These are phyloP conservation scores for Cirrhinus mrigala DNA, from an alignment of 2,797 vertebrate species.

Conservation along the genomic window DNA sequence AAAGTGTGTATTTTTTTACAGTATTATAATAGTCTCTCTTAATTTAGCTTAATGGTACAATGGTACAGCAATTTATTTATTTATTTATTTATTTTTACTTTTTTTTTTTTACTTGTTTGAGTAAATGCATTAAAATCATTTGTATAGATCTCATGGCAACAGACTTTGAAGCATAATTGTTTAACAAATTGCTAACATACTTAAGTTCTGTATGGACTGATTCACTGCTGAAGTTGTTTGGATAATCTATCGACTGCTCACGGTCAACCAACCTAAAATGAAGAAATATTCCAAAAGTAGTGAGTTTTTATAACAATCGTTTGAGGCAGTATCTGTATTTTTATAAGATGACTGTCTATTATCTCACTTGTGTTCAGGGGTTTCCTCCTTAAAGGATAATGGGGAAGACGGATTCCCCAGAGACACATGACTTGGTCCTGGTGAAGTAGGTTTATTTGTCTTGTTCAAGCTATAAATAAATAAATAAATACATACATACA, in stretches of 20 bases:
- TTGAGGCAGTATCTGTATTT: not conserved
- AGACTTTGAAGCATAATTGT: not conserved
- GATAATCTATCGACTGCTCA: not conserved
- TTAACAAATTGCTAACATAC: not conserved
- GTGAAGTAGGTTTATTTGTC: not conserved
- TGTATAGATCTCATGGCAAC: not conserved
- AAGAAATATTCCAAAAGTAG: not conserved
- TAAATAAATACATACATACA: no score
- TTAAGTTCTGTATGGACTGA: not conserved
- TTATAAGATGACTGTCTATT: not conserved
- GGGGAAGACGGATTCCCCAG: not conserved
- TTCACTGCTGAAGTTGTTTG: rapidly evolving
- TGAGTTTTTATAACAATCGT: not conserved
- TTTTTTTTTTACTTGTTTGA: no score
- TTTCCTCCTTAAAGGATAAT: not conserved
- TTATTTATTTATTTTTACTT: no score
- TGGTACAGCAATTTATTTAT: no score
- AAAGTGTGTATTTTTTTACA: not conserved
- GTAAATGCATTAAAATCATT: not conserved
- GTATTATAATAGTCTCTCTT: not conserved
- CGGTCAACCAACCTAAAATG: not conserved
- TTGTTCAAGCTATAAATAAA: not conserved
- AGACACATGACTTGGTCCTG: not conserved
- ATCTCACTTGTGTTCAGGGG: not conserved
- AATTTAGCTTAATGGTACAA: no score